Percentiles rank a stretch among this genome's conserved stretches.
These are phyloP conservation scores for Cyprinodon diabolis DNA, from an alignment of 2,797 vertebrate species.

Conservation along the genomic window DNA sequence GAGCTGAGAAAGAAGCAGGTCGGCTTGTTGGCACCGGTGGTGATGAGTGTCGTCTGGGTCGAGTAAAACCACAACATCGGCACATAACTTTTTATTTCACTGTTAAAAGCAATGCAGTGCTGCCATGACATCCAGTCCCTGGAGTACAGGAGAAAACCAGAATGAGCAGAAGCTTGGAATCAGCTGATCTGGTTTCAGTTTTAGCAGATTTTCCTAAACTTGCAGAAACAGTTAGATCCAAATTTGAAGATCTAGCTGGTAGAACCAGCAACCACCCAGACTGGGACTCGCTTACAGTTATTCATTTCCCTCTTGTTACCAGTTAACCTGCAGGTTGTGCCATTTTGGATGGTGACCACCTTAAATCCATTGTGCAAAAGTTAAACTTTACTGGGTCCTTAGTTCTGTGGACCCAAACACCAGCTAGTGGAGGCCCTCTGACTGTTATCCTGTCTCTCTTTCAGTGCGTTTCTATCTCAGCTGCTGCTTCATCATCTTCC, in stretches of 20 bases:
- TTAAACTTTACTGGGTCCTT: not conserved
- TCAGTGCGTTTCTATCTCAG: not conserved
- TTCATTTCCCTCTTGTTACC: no score
- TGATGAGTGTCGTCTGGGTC: slow-evolving; percentile 17
- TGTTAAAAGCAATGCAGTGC: not conserved
- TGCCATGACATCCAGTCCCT: not conserved
- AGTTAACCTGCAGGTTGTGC: not conserved
- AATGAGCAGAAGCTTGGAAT: not conserved
- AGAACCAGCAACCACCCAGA: not conserved
- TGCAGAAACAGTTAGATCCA: not conserved
- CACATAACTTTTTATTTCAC: not conserved
- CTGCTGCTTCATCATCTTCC: not conserved
- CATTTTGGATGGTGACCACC: not conserved
- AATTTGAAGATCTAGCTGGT: not conserved
- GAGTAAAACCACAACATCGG: slow-evolving; percentile 11
- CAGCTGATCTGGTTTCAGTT: not conserved
- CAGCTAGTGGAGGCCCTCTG: no score
- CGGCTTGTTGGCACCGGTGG: slow-evolving; percentile 9
- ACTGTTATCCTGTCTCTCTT: not conserved
- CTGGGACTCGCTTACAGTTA: not conserved
- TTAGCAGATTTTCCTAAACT: not conserved
- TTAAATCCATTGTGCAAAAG: not conserved
- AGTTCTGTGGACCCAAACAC: not conserved
- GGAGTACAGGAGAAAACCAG: not conserved
- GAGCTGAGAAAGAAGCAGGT: slow-evolving; percentile 8